A percentile compares a stretch with the other conserved stretches of the same genome.
These are phyloP conservation scores for Mycogona germanica DNA, from an alignment of 2,888 invertebrate genomes.

Conservation along the genomic window DNA sequence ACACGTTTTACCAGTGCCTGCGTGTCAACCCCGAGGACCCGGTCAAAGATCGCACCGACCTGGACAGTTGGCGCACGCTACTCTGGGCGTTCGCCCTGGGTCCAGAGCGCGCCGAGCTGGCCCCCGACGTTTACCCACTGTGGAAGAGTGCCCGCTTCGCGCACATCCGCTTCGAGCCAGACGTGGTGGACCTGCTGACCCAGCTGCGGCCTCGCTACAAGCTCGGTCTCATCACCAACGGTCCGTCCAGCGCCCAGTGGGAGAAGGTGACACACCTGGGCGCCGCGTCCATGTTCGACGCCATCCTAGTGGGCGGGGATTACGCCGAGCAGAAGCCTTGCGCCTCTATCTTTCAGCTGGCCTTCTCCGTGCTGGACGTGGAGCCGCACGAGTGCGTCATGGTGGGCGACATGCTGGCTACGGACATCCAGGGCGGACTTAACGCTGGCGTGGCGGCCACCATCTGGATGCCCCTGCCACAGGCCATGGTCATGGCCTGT, in stretches of 20 bases:
- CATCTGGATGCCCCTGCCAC: slow-evolving; percentile 56
- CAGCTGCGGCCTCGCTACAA: slow-evolving; percentile 52
- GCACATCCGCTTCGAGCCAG: slow-evolving; percentile 53
- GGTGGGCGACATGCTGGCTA: slow-evolving; percentile 79
- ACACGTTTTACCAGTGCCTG: slow-evolving; percentile 58
- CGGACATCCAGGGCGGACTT: slow-evolving; percentile 71
- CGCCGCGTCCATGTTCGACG: slow-evolving; percentile 23
- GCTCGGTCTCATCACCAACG: slow-evolving; percentile 72
- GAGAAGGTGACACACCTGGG: slow-evolving; percentile 52
- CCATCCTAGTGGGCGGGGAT: slow-evolving; percentile 55
- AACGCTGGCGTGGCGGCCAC: slow-evolving; percentile 63
- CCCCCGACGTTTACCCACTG: slow-evolving; percentile 56
- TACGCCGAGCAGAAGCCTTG: slow-evolving; percentile 77
- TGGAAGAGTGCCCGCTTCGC: slow-evolving; percentile 71
- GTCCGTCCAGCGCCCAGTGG: slow-evolving; percentile 76
- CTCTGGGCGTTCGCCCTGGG: slow-evolving; percentile 68
- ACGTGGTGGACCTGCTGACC: slow-evolving; percentile 53
- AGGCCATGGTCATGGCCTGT: too few species aligned
- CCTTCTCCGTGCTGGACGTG: slow-evolving; percentile 60
- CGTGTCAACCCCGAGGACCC: slow-evolving; percentile 69
- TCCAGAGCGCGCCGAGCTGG: slow-evolving; percentile 54
- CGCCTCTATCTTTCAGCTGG: slow-evolving; percentile 61
- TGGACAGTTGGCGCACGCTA: slow-evolving; percentile 63
- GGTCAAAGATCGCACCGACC: slow-evolving; percentile 40
- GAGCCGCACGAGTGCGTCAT: slow-evolving; percentile 64